Evolutionary conservation across 35 echinoderm and acorn worm genomes (phyloP).

Genomic region (Heliocidaris erythrogramma): DNA sequence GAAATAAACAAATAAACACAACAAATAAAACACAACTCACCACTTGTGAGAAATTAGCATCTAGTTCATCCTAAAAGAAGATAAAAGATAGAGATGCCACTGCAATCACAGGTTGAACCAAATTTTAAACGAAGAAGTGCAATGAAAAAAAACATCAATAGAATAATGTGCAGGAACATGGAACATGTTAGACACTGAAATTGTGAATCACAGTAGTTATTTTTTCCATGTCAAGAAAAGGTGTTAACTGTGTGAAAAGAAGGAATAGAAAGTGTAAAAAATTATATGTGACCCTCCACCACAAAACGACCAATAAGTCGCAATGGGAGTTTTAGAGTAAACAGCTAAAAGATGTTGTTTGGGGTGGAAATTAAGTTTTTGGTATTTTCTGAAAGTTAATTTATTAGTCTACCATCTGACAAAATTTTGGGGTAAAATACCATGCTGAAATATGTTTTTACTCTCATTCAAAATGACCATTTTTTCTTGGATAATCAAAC

Average conservation of each 20-base stretch:
- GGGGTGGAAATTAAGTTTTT: no score
- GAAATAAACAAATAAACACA: background rate
- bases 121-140: background rate
- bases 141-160: background rate
- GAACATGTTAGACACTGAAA: background rate
- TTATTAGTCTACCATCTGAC: no score
- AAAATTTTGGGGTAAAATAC: no score
- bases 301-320: no score
- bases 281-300: no score
- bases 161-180: background rate
- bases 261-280: no score
- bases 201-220: background rate
- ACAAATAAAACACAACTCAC: slow-evolving; percentile 8
- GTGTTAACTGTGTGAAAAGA: background rate
- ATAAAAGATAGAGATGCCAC: slow-evolving; percentile 9
- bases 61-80: slow-evolving; percentile 37
- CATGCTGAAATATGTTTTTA: no score
- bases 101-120: slow-evolving; percentile 17
- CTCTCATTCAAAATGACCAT: no score
- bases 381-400: no score
- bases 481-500: no score
- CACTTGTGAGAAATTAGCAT: slow-evolving; percentile 39
- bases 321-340: no score
- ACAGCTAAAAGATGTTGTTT: no score
- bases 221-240: background rate